phyloP scores from a whole-genome alignment of 2,888 invertebrate genomes.

The Sylvicola cinctus region DNA sequence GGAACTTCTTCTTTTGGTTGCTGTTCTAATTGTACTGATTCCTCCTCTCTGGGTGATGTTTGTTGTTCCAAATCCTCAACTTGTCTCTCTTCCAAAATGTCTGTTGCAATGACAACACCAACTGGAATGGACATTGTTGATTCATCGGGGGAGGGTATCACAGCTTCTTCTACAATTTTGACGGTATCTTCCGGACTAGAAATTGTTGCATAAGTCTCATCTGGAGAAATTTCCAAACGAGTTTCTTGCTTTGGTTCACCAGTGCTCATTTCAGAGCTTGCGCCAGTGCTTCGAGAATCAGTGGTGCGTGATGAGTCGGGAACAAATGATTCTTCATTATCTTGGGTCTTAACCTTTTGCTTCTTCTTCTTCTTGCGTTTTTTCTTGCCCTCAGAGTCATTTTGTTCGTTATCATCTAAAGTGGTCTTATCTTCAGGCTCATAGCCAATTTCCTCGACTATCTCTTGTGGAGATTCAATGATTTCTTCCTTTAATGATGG shows the following conservation, averaged over 20 bases:
- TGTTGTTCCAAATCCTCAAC: slow-evolving; percentile 29
- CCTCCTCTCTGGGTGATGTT: slow-evolving; percentile 28
- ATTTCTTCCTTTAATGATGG: not conserved
- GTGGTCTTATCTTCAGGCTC: slow-evolving; percentile 44
- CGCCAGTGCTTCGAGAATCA: slow-evolving; percentile 19
- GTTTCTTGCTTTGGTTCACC: slow-evolving; percentile 14
- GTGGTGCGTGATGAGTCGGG: slow-evolving; percentile 25
- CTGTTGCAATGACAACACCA: slow-evolving; percentile 26
- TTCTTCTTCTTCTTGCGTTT: slow-evolving; percentile 32
- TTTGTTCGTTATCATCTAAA: slow-evolving; percentile 19
- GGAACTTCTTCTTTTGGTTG: slow-evolving; percentile 18
- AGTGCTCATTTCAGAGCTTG: slow-evolving; percentile 13
- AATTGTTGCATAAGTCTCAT: slow-evolving; percentile 36
- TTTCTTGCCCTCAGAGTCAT: slow-evolving; percentile 17
- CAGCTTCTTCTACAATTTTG: slow-evolving; percentile 43
- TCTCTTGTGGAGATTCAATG: slow-evolving; percentile 19
- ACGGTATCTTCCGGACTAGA: slow-evolving; percentile 38
- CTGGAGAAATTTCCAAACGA: slow-evolving; percentile 30
- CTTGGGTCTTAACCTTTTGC: slow-evolving; percentile 27
- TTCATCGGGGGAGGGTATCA: slow-evolving; percentile 33
- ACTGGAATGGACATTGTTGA: slow-evolving; percentile 33
- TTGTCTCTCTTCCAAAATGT: slow-evolving; percentile 22
- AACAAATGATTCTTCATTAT: slow-evolving; percentile 27
- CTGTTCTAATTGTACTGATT: slow-evolving; percentile 11
- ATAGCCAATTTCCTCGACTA: slow-evolving; percentile 38